Conservation (phyloP, 2,888 invertebrate genomes). For the Ferdinandea cuprea region DNA sequence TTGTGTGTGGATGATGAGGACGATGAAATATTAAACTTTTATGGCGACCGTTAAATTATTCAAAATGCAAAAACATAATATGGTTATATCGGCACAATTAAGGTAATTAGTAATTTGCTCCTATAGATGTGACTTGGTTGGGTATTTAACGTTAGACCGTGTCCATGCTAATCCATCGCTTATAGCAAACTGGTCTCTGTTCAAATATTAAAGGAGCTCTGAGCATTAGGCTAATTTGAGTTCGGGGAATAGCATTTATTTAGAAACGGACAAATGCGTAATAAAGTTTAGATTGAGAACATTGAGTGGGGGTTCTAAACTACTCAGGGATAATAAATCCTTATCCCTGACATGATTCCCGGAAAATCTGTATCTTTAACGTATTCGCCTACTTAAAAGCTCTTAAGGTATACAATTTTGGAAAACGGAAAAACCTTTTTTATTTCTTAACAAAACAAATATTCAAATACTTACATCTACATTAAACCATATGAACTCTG, state of each 20-base stretch:
- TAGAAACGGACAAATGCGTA: background rate
- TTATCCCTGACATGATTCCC: background rate
- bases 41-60: slow-evolving; percentile 62
- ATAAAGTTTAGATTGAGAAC: no score
- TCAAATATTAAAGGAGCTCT: slow-evolving; percentile 1
- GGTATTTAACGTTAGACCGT: background rate
- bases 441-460: background rate
- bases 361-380: slow-evolving; percentile 1
- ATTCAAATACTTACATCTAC: background rate
- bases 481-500: background rate
- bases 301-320: no score
- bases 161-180: background rate
- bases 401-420: background rate
- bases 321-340: slow-evolving; percentile 2
- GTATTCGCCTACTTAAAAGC: background rate
- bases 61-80: slow-evolving; percentile 46
- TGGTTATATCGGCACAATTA: slow-evolving; percentile 38
- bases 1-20: slow-evolving; percentile 18
- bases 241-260: background rate
- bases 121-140: slow-evolving; percentile 9
- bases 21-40: slow-evolving; percentile 59
- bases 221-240: slow-evolving; percentile 12
- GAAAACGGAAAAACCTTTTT: slow-evolving; percentile 1
- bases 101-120: slow-evolving; percentile 44
- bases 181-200: background rate